Evolutionary conservation across 2,797 vertebrate species (phyloP), one percentile per base, ranked within the genome.

Genomic region (Xiphorhynchus erythropygius): DNA sequence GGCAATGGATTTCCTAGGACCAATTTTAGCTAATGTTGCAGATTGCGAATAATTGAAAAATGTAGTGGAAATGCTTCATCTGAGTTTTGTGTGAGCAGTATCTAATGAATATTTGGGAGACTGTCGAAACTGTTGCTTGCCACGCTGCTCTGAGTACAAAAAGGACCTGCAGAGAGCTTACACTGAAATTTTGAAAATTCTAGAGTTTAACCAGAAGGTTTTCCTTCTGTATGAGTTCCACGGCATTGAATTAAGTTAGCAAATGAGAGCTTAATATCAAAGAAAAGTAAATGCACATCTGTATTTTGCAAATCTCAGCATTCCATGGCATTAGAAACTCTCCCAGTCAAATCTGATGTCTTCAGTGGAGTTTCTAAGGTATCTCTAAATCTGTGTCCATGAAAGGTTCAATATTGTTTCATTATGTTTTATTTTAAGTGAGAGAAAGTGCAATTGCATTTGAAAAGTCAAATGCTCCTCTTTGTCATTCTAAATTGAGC

Each of bases 1-100:
- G 81, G 88, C 79, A 52, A 7, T 83, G 70, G 84, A 67, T 76
- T 87, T 93, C 94, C 67, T 62, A 65, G 64, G 57, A 79, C 95
- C 30, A 44, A 39, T 90, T 97, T 84, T 94, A 96, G 91, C 60
- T 94, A 93, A 88, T 91, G 64, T 56, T 76, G 62, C 41, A 83
- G 65, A 84, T 84, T 75, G 55, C 62, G 77, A 85, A 69, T 92
- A 91, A 84, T 81, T 93, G 79, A 84, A 91, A 87, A 75, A 82
- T 42, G 57, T 57, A 59, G 62, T 94, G 77, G 83, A 90, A 96
- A 85, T 81, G 70, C 70, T 91, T 96, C n/a, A 73, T 79, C 56
- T 89, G 80, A 90, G 80, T 92, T 91, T 79, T 75, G 30, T 89
- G 88, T 46, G 69, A 62, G 89, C 37, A 46, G 22, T 63, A 76